Percentiles rank a stretch among this genome's conserved stretches.
phyloP scores from a whole-genome alignment of 2,113 vertebrate species.

The Numenius arquata region DNA sequence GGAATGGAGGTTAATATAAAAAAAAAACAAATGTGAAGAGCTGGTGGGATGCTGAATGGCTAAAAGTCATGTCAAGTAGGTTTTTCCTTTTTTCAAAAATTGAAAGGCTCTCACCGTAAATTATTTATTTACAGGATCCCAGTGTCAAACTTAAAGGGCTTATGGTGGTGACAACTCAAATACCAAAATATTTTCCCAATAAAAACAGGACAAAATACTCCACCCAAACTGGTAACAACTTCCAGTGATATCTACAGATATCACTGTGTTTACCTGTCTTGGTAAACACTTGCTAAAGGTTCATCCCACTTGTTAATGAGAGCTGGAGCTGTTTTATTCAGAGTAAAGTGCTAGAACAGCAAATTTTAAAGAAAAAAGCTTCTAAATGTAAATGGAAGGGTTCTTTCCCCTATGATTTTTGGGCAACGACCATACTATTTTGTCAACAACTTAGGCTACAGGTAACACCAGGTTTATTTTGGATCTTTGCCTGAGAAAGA shows the following conservation, averaged over 20 bases:
- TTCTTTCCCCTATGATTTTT: not conserved
- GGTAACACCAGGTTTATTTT: not conserved
- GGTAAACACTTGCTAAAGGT: not conserved
- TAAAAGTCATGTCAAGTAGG: not conserved
- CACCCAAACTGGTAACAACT: not conserved
- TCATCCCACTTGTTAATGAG: not conserved
- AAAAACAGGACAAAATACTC: not conserved
- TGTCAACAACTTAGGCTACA: not conserved
- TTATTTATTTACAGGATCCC: not conserved
- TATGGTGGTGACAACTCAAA: not conserved
- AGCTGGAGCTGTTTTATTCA: not conserved
- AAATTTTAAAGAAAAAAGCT: not conserved
- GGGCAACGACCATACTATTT: not conserved
- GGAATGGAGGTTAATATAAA: not conserved
- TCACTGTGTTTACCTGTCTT: no score
- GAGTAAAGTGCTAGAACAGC: not conserved
- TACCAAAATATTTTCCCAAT: not conserved
- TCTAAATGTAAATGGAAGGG: not conserved
- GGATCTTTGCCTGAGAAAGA: not conserved
- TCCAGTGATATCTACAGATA: not conserved
- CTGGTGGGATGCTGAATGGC: not conserved
- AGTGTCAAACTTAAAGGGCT: not conserved
- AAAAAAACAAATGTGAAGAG: not conserved
- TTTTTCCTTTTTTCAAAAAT: not conserved
- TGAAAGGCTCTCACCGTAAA: not conserved